These are phyloP conservation scores for Latrodectus hesperus DNA, from an alignment of 2,888 invertebrate species.

Conservation along the genomic window DNA sequence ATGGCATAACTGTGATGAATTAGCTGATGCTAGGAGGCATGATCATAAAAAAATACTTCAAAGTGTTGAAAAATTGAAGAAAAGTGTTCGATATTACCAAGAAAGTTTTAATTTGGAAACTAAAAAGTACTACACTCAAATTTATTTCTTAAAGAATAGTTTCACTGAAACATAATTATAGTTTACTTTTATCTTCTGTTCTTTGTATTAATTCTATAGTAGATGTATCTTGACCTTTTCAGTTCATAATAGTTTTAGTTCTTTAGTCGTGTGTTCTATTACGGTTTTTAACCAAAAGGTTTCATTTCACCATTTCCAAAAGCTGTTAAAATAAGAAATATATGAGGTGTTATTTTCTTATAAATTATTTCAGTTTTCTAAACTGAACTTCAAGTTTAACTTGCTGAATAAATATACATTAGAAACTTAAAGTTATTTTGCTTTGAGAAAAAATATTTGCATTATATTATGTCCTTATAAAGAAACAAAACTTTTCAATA, in stretches of 20 bases:
- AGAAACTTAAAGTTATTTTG: no score
- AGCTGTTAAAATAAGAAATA: no score
- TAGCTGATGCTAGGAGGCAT: slow-evolving; percentile 59
- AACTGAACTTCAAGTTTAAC: no score
- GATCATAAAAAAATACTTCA: slow-evolving; percentile 61
- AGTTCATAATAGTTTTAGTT: not conserved
- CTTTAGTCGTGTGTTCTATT: not conserved
- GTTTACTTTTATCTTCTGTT: not conserved
- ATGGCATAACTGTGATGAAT: slow-evolving; percentile 55
- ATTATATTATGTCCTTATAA: no score
- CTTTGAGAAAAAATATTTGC: no score
- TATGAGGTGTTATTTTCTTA: no score
- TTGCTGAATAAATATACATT: no score
- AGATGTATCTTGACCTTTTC: not conserved
- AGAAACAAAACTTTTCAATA: no score
- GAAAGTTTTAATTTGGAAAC: slow-evolving; percentile 36
- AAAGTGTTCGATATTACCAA: slow-evolving; percentile 48
- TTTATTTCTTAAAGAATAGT: not conserved
- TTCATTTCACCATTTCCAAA: not conserved
- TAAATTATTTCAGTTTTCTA: no score
- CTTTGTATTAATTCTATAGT: not conserved
- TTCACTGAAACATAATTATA: not conserved
- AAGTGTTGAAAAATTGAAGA: slow-evolving; percentile 57
- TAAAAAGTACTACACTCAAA: slow-evolving; percentile 35
- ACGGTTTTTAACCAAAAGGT: not conserved